Evolutionary conservation across 1,140 invertebrate genomes (phyloP), one percentile per base, ranked within the genome.

Genomic region (Bombus vancouverensis): DNA sequence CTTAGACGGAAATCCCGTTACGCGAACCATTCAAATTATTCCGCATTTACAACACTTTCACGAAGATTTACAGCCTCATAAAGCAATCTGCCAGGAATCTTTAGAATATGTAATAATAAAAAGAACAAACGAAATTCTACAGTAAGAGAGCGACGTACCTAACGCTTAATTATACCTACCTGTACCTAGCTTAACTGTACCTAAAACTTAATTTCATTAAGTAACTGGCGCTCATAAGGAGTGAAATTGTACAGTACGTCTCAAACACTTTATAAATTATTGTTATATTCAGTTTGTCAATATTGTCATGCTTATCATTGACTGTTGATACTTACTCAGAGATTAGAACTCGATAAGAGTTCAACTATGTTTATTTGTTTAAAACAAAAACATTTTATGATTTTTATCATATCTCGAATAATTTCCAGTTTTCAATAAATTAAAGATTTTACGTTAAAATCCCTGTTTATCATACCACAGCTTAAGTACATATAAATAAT

Each of bases 11-110:
- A 75, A 32, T 75, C 34, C 73, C 22, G 12, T 76, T 66, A 32
- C 5, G 32, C 32, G 32, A 79, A 42, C 37, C 28, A 25, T 79
- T 70, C n/a, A 28, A 57, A 75, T 72, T 65, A 71, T 71, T 77
- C 12, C 18, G 22, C 44, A 32, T n/a, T 59, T 25, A 6, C 5
- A 13, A 2, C 2, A 22, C 1, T 47, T 18, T 37, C 28, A 13
- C 6, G 18, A 83, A 57, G 44, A 39, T 70, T 34, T 3, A 39
- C 18, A 15, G 1, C 12, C 6, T 8, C 4, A 15, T 34, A n/a
- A 22, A 18, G 12, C 34, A 77, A 42, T 39, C 1, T 15, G 1
- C 0, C 25, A 25, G 37, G 15, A 44, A 81, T 81, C 37, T 8
- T 12, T 3, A 12, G 3, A 72, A 81, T 53, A 2, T 32, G 2